A percentile compares a stretch with the other conserved stretches of the same genome.
These are phyloP conservation scores for Bhutanitis thaidina DNA, from an alignment of 2,888 invertebrate genomes.

Conservation along the genomic window DNA sequence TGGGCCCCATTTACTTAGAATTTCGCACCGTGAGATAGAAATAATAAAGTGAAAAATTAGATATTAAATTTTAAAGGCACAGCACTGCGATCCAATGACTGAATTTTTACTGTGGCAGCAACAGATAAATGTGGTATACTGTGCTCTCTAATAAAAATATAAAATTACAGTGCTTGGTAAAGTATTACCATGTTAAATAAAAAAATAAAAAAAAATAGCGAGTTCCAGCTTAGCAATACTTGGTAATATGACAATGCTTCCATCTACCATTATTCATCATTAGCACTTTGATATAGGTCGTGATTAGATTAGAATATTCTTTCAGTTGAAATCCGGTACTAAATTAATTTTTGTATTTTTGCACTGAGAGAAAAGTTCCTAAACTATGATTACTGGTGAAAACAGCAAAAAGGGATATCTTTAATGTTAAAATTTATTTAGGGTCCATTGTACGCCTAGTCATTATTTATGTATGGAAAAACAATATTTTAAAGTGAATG, in stretches of 20 bases:
- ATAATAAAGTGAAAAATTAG: slow-evolving; percentile 53
- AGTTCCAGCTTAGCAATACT: slow-evolving; percentile 56
- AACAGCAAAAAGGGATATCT: slow-evolving; percentile 30
- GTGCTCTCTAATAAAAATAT: slow-evolving; percentile 28
- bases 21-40: slow-evolving; percentile 70
- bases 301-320: slow-evolving; percentile 37
- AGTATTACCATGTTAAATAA: slow-evolving; percentile 57
- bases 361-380: slow-evolving; percentile 75
- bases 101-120: slow-evolving; percentile 8
- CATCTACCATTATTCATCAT: slow-evolving; percentile 37
- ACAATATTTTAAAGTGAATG: slow-evolving; percentile 49
- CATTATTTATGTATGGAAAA: slow-evolving; percentile 70
- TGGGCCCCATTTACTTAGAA: slow-evolving; percentile 51
- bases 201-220: slow-evolving; percentile 44
- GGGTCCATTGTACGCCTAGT: slow-evolving; percentile 75
- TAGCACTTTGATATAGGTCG: slow-evolving; percentile 42
- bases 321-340: slow-evolving; percentile 32
- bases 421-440: slow-evolving; percentile 47
- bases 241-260: slow-evolving; percentile 57
- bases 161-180: slow-evolving; percentile 54
- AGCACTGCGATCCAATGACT: slow-evolving; percentile 18
- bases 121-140: slow-evolving; percentile 4
- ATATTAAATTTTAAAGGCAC: slow-evolving; percentile 18
- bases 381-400: slow-evolving; percentile 51
- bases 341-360: slow-evolving; percentile 45